These are phyloP conservation scores for Pyrrhia umbra DNA, from an alignment of 2,888 invertebrate species.

Conservation along the genomic window DNA sequence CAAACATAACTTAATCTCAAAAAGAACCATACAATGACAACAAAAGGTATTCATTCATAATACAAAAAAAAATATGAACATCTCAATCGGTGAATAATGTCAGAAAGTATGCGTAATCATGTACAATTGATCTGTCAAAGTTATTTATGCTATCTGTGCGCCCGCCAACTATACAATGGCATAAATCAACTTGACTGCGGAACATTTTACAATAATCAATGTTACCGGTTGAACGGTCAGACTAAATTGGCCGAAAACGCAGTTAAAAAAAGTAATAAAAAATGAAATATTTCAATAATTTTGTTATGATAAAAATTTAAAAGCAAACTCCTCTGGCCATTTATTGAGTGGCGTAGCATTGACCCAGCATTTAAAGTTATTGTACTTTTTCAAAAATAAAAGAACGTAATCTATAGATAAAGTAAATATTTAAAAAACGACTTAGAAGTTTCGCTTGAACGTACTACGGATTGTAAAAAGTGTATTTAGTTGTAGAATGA, in stretches of 20 bases:
- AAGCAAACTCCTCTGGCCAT: not conserved
- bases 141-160: constrained; percentile 73
- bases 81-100: constrained; percentile 55
- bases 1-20: constrained; percentile 19
- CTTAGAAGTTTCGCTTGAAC: constrained; percentile 85
- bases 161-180: constrained; percentile 69
- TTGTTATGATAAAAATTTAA: not conserved
- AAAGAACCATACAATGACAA: constrained; percentile 45
- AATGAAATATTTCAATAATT: not conserved
- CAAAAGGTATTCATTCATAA: constrained; percentile 38
- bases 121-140: constrained; percentile 80
- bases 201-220: constrained; percentile 69
- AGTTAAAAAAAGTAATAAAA: constrained; percentile 22
- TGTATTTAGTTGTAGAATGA: constrained; percentile 89
- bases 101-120: constrained; percentile 72
- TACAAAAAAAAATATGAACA: constrained; percentile 44
- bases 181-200: constrained; percentile 73
- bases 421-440: constrained; percentile 80
- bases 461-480: constrained; percentile 88
- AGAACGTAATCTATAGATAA: constrained; percentile 76
- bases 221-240: constrained; percentile 52
- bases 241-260: constrained; percentile 54
- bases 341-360: not conserved
- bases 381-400: constrained; percentile 72
- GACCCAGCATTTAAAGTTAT: constrained; percentile 16